phyloP scores from a whole-genome alignment of 2,797 vertebrate genomes.

The Oreortyx pictus region DNA sequence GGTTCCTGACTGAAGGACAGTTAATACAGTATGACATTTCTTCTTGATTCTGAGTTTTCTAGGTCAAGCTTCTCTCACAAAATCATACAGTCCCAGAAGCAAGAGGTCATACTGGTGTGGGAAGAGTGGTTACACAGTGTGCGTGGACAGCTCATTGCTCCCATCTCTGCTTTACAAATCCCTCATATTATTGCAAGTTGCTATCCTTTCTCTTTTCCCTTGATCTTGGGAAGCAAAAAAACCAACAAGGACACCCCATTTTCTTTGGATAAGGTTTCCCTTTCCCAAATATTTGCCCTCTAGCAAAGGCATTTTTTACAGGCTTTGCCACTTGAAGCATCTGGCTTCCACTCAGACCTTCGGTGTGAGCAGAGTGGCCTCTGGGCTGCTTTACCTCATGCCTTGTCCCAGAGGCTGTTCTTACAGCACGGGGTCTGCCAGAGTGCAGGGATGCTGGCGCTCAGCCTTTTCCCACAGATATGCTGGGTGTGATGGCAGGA shows the following conservation, averaged over 20 bases:
- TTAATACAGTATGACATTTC: not conserved
- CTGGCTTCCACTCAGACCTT: not conserved
- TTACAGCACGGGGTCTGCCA: constrained; percentile 39
- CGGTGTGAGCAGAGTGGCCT: not conserved
- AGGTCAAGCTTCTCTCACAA: not conserved
- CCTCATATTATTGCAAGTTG: not conserved
- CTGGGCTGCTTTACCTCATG: constrained; percentile 8
- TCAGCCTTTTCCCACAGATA: constrained; percentile 58
- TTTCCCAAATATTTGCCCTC: not conserved
- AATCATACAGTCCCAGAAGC: not conserved
- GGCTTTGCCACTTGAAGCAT: not conserved
- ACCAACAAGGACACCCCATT: not conserved
- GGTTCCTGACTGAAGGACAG: not conserved
- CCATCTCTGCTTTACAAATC: not conserved
- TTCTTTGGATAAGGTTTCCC: not conserved
- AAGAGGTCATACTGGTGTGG: not conserved
- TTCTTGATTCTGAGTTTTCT: not conserved
- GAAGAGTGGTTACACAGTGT: accelerated
- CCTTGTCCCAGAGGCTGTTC: constrained; percentile 24
- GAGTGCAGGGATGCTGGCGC: constrained; percentile 16
- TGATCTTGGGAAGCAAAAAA: not conserved
- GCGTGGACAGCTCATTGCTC: not conserved
- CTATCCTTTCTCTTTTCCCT: not conserved
- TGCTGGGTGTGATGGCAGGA: not conserved
- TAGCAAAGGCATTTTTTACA: not conserved